Evolutionary conservation across 2,888 invertebrate genomes (phyloP).

Genomic region (Tetragonisca angustula): DNA sequence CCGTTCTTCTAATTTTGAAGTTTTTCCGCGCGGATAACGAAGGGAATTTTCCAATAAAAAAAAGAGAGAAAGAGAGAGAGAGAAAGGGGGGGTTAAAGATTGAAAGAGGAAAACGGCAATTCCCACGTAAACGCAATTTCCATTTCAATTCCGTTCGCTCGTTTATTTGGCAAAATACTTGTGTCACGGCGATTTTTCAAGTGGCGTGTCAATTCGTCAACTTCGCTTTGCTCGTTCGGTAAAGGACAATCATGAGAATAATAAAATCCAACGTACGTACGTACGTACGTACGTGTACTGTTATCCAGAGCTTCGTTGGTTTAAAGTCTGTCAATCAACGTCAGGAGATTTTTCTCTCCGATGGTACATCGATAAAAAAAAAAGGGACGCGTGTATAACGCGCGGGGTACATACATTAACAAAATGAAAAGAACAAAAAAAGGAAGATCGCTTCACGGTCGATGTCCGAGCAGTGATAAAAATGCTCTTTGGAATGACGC

Average conservation of each 20-base stretch:
- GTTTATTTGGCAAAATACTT: background rate
- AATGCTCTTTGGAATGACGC: too few relatives aligned
- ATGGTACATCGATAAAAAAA: background rate
- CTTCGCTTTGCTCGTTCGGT: background rate
- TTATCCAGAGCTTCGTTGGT: conserved; percentile 7
- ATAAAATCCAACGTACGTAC: conserved; percentile 11
- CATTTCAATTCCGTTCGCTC: background rate
- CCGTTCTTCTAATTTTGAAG: conserved; percentile 19
- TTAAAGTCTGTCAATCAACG: conserved; percentile 12
- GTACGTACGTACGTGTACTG: background rate
- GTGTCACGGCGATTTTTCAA: background rate
- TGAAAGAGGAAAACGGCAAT: background rate
- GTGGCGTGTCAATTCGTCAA: conserved; percentile 14
- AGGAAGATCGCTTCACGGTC: background rate
- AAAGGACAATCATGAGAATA: conserved; percentile 18
- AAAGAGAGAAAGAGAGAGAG: background rate
- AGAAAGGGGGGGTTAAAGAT: background rate
- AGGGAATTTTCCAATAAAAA: conserved; percentile 6
- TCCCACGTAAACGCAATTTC: background rate
- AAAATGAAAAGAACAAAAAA: background rate
- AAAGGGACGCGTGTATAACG: background rate
- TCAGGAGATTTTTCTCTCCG: background rate
- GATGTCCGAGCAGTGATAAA: background rate
- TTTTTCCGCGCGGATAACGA: background rate
- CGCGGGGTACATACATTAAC: background rate